Evolutionary conservation across 1,140 invertebrate species (phyloP), one percentile per base, ranked within the genome.

Genomic region (Bombus haemorrhoidalis): DNA sequence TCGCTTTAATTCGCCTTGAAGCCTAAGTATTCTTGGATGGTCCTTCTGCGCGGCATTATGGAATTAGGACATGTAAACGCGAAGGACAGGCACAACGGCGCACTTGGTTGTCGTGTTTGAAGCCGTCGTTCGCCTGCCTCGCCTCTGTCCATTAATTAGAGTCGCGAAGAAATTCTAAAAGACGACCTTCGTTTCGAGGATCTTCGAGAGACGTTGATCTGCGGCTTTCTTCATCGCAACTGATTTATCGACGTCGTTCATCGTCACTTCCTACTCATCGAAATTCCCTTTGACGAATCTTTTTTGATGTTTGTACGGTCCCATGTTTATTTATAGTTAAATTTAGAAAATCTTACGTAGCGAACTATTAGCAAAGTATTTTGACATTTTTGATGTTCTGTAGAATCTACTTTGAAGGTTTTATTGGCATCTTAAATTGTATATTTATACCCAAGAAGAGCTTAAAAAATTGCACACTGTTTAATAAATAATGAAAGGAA

Each of bases 41-140:
- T 57, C n/a, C 81, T 83, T 71, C 43, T 53, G 25, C 57, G 57
- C 18, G 57, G 69, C 69, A 87, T 87, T 87, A 87, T 87, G 86
- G 86, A 87, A 87, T 84, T 85, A 76, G 86, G 76, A 87, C 86
- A 87, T 66, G 86, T 87, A 84, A 87, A 87, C 75, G 41, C 53
- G 82, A 87, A 85, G 81, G 82, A 87, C 86, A 47, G 32, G 47
- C 39, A 13, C 37, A 28, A 12, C 64, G 64, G 82, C 9, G 66
- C 75, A 72, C 83, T 79, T 39, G 75, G 47, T 72, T 66, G 37
- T 32, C 73, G 74, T 79, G 83, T 84, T 84, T 47, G 75, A 81
- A 57, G 34, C 79, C 22, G 69, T 37, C 68, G n/a, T 74, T 74
- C 69, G 74, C 28, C 41, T 43, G n/a, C 71, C 22, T 4, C 12